These are phyloP conservation scores for Quadroppia sp. DNA, from an alignment of 2,888 invertebrate genomes.

Conservation along the genomic window DNA sequence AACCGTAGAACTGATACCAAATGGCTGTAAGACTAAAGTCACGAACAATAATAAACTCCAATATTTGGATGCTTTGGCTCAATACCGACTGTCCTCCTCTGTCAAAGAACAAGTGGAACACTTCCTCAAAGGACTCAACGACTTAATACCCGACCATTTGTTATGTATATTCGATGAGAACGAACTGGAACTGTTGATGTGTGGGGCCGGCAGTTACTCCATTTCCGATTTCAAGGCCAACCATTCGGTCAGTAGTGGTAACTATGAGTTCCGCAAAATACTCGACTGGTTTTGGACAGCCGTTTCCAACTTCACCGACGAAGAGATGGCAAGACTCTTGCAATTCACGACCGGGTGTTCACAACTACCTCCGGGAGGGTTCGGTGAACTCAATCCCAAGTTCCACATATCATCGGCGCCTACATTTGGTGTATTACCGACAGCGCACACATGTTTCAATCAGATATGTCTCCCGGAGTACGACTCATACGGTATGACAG, in stretches of 20 bases:
- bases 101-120: conserved; percentile 78
- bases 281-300: conserved; percentile 89
- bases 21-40: conserved; percentile 71
- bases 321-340: conserved; percentile 84
- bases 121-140: conserved; percentile 82
- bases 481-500: conserved; percentile 87
- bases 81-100: conserved; percentile 76
- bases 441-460: conserved; percentile 94
- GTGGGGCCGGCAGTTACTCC: conserved; percentile 88
- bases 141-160: conserved; percentile 85
- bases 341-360: conserved; percentile 73
- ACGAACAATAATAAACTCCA: conserved; percentile 69
- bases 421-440: conserved; percentile 82
- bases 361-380: conserved; percentile 84
- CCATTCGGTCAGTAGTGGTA: conserved; percentile 74
- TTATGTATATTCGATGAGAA: conserved; percentile 93
- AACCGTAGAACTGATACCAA: conserved; percentile 73
- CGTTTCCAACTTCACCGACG: conserved; percentile 78
- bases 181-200: conserved; percentile 86
- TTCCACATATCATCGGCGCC: conserved; percentile 89
- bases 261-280: conserved; percentile 71
- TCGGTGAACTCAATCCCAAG: conserved; percentile 79
- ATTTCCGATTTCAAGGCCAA: conserved; percentile 83
- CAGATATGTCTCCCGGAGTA: conserved; percentile 92
- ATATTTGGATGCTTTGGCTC: conserved; percentile 71